Evolutionary conservation across 2,888 invertebrate genomes (phyloP).

Genomic region (Helicoverpa assulta): DNA sequence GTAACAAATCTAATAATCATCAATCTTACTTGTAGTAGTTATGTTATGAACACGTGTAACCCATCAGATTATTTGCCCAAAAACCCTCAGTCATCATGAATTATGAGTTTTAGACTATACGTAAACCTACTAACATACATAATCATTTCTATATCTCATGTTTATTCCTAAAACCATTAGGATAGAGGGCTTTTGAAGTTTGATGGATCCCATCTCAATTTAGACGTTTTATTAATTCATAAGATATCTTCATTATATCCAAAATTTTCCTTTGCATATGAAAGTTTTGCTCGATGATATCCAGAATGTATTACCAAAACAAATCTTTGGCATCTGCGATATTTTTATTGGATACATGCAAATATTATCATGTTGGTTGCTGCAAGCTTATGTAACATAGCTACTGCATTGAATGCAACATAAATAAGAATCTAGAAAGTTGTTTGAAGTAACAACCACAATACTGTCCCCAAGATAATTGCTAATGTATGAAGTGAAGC

Average conservation of each 20-base stretch:
- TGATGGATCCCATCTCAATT: conserved; percentile 17
- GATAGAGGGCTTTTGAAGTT: conserved; percentile 48
- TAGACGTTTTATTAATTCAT: conserved; percentile 16
- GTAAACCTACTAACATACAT: conserved; percentile 4
- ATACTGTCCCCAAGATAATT: conserved; percentile 25
- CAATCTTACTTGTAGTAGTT: background rate
- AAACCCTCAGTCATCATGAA: conserved; percentile 10
- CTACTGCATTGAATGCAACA: background rate
- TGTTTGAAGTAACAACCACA: conserved; percentile 1
- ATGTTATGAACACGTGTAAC: background rate
- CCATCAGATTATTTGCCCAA: background rate
- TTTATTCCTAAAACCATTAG: conserved; percentile 34
- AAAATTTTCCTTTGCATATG: conserved; percentile 9
- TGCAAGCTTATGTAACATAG: conserved; percentile 14
- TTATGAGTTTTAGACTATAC: conserved; percentile 11
- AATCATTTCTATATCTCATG: conserved; percentile 12
- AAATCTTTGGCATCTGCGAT: conserved; percentile 30
- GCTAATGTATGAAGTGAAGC: conserved; percentile 35
- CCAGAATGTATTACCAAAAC: conserved; percentile 21
- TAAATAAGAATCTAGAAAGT: conserved; percentile 12
- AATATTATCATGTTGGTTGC: conserved; percentile 46
- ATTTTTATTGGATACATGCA: conserved; percentile 41
- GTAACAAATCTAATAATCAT: background rate
- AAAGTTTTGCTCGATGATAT: conserved; percentile 21
- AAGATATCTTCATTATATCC: conserved; percentile 28